Evolutionary conservation across 2,113 vertebrate species (phyloP).

Genomic region (Rhabdomys dilectus): DNA sequence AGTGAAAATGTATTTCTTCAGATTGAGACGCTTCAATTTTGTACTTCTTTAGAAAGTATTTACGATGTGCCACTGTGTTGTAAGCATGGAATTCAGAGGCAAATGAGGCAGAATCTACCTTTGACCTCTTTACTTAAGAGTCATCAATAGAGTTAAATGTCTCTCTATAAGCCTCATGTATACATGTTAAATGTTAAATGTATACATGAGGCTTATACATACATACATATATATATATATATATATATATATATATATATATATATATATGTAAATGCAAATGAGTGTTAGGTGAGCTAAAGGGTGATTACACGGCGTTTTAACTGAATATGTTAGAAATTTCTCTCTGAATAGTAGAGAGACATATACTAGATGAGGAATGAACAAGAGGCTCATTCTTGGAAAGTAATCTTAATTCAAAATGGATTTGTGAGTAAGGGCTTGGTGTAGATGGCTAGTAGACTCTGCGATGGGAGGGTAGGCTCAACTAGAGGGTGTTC

Average conservation of each 20-base stretch:
- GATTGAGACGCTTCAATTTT: background rate
- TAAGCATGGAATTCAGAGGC: background rate
- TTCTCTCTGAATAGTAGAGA: background rate
- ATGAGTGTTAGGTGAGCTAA: background rate
- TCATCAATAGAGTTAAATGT: background rate
- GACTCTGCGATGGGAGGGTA: background rate
- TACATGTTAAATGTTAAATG: background rate
- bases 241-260: no score
- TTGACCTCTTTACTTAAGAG: background rate
- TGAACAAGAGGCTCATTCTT: background rate
- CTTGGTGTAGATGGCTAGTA: no score
- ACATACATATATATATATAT: no score
- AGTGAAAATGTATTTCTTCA: background rate
- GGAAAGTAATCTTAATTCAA: background rate
- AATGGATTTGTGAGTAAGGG: background rate
- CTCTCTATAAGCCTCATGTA: background rate
- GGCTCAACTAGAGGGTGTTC: background rate
- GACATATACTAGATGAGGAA: background rate
- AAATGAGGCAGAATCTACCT: background rate
- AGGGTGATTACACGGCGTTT: background rate
- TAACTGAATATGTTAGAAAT: background rate
- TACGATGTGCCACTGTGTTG: background rate
- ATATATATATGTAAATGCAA: background rate
- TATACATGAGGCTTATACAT: no score
- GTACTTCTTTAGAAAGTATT: background rate